Percentiles rank a stretch among this genome's conserved stretches.
Evolutionary conservation across 2,888 invertebrate genomes (phyloP).

Genomic region (Epinotia brunnichana): DNA sequence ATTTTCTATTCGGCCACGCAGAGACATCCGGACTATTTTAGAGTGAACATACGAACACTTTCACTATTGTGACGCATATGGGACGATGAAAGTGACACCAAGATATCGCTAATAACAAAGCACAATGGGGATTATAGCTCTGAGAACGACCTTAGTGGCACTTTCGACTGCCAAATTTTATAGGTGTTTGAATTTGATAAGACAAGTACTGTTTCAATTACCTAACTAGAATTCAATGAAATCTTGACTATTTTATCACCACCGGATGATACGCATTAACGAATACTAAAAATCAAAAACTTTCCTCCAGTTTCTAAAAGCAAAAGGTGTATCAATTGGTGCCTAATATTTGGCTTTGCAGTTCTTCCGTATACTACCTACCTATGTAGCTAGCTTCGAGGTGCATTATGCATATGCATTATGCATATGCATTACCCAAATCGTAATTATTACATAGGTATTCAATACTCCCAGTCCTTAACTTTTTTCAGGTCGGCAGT

Average conservation of each 20-base stretch:
- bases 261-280: too few species aligned
- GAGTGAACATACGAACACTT: conserved; percentile 52
- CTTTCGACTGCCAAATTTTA: conserved; percentile 35
- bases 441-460: too few species aligned
- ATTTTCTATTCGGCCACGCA: conserved; percentile 23
- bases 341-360: too few species aligned
- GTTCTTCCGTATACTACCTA: too few species aligned
- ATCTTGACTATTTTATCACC: neutral
- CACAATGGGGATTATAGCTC: conserved; percentile 65
- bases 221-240: neutral
- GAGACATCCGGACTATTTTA: conserved; percentile 42
- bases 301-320: too few species aligned
- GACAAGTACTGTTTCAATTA: neutral
- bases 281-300: too few species aligned
- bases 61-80: conserved; percentile 68
- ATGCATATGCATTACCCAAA: too few species aligned
- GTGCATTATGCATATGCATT: too few species aligned
- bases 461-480: neutral
- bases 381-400: too few species aligned
- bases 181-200: conserved; percentile 13
- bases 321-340: too few species aligned
- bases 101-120: conserved; percentile 56
- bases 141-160: conserved; percentile 53
- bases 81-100: conserved; percentile 68
- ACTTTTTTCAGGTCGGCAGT: too few species aligned